phyloP scores from a whole-genome alignment of 2,113 vertebrate species.

The Nycticorax nycticorax region DNA sequence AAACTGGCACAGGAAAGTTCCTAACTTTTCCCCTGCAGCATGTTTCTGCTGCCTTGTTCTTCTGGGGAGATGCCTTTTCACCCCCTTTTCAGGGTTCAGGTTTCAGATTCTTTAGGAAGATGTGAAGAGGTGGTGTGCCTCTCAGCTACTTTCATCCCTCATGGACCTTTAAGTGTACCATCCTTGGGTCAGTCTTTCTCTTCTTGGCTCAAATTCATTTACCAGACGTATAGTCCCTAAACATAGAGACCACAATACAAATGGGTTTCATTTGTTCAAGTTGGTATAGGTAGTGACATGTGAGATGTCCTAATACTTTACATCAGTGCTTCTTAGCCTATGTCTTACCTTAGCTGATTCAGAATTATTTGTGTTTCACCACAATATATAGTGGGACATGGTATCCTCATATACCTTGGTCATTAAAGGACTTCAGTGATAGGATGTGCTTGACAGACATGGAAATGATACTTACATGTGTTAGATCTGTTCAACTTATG shows the following conservation, averaged over 20 bases:
- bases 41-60: background rate
- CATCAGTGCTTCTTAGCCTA: background rate
- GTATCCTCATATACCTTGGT: background rate
- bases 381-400: rapidly evolving
- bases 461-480: background rate
- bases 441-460: background rate
- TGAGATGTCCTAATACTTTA: background rate
- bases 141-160: background rate
- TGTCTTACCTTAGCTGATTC: background rate
- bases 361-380: background rate
- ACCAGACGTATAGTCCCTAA: background rate
- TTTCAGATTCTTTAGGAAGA: background rate
- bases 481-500: background rate
- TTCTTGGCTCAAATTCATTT: background rate
- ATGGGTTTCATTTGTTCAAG: background rate
- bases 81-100: background rate
- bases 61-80: background rate
- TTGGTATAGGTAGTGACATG: background rate
- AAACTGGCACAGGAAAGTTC: background rate
- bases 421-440: background rate
- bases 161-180: background rate
- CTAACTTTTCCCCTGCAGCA: background rate
- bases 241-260: background rate
- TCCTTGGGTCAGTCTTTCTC: background rate
- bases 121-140: background rate